Base-by-base conservation (phyloP, 1,140 invertebrate species). In the Prorops nasuta region DNA sequence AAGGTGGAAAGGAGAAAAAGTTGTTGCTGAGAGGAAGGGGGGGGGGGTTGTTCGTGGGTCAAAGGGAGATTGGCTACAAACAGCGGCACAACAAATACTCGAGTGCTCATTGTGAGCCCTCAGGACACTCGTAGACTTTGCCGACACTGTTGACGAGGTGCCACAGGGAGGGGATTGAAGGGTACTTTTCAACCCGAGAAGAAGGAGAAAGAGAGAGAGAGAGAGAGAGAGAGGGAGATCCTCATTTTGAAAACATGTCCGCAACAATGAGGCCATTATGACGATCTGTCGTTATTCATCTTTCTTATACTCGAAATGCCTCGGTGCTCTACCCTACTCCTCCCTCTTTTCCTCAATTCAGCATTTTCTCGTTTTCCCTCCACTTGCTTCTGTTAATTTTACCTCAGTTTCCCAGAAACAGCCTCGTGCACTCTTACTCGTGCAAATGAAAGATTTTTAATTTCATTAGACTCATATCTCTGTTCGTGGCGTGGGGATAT, bases 51-150 rank as follows among this genome's bases (percentile, higher is more conserved):
- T 51, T 24, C 14, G 17, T n/a, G 24, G 2, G 19, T 15, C 2
- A 17, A 59, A 64, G 58, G 60, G 63, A 63, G 55, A 70, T 71
- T 72, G 67, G 62, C 58, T 65, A 64, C 66, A 70, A 73, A 71
- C 69, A 72, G 72, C 72, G 68, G 71, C 66, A 76, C 73, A 75
- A 77, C 73, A 76, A 74, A 76, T 76, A 74, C 70, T 74, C 64
- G 60, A 73, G 56, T 46, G 31, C 53, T 64, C 43, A 72, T 77
- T 76, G 72, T 76, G 44, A 44, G 19, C 16, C 35, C 43, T 36
- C 47, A 53, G 64, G 64, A 70, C 69, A 63, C 54, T 61, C 55
- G 15, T 28, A 28, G 24, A 10, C n/a, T 36, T 54, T 51, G 37
- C 40, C 46, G 18, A 47, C 19, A 19, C 19, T 48, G 36, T 51